Evolutionary conservation across 2,888 invertebrate species (phyloP), one percentile per base, ranked within the genome.

Genomic region (Erebia ligea): DNA sequence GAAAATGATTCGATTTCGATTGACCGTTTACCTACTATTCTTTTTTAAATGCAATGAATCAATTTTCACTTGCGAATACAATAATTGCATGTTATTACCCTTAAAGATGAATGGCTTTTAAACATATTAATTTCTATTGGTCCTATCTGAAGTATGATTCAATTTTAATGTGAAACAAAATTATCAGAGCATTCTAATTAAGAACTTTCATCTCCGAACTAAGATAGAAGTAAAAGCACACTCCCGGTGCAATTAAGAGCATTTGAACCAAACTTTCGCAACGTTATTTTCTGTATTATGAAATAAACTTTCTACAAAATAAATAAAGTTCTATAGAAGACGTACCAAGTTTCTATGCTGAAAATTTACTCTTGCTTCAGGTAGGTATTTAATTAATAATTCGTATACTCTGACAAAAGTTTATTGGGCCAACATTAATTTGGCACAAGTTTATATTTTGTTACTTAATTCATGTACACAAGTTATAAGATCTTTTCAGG

Each of bases 141-240:
- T 15, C 9, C 19, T n/a, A n/a, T 48, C 11, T 21, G 21, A 25
- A 56, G n/a, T 48, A 58, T 48, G 17, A 54, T 58, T 25, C n/a
- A 58, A 66, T 34, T 58, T 25, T 34, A 58, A 66, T 34, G n/a
- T 56, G 56, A 57, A 66, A 42, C 57, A 25, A 56, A 57, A 45
- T 66, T 66, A 66, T 57, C 66, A 66, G 45, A 66, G 66, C 66
- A 48, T 67, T 58, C 67, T 67, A 67, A 67, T 67, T 67, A 67
- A 48, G 67, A 67, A 67, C 65, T 65, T 65, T 65, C 65, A 48
- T 67, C 67, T 48, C 25, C 48, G 67, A 58, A 67, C 52, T 67
- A 59, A 50, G 59, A 59, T 40, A 67, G 52, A 67, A 48, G 61
- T 52, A 61, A 52, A 67, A 67, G 59, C 59, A 61, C 40, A 61